phyloP scores from a whole-genome alignment of 2,888 invertebrate species.

The Cantharis rufa region DNA sequence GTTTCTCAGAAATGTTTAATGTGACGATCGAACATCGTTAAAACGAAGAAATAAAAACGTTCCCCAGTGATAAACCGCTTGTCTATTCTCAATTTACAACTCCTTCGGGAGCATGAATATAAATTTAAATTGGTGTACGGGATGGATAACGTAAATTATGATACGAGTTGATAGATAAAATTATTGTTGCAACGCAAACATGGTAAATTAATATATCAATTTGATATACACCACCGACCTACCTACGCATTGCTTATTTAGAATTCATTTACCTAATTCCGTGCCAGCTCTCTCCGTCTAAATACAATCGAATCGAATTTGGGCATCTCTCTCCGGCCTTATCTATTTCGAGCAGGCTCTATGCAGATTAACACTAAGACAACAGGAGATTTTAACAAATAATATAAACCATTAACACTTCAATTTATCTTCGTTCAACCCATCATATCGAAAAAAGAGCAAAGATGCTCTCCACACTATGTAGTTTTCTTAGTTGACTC shows the following conservation, averaged over 20 bases:
- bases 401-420: background rate
- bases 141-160: constrained; percentile 9
- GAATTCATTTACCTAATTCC: constrained; percentile 34
- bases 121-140: constrained; percentile 5
- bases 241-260: constrained; percentile 35
- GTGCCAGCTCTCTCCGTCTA: constrained; percentile 21
- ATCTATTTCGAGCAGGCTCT: constrained; percentile 36
- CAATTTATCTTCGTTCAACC: constrained; percentile 6
- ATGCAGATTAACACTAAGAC: constrained; percentile 35
- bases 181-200: constrained; percentile 22
- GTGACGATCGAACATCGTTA: constrained; percentile 4
- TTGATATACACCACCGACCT: constrained; percentile 21
- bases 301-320: constrained; percentile 10
- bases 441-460: constrained; percentile 5
- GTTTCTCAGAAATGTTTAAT: constrained; percentile 3
- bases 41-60: constrained; percentile 7
- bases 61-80: constrained; percentile 13
- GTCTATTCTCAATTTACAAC: constrained; percentile 16
- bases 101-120: constrained; percentile 7
- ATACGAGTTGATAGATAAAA: constrained; percentile 22
- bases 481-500: constrained; percentile 31
- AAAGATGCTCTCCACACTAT: background rate
- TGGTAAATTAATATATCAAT: constrained; percentile 23
- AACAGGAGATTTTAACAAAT: constrained; percentile 29
- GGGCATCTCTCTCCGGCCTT: constrained; percentile 31